Conservation (phyloP, 2,797 vertebrate species). For the Alosa sapidissima region DNA sequence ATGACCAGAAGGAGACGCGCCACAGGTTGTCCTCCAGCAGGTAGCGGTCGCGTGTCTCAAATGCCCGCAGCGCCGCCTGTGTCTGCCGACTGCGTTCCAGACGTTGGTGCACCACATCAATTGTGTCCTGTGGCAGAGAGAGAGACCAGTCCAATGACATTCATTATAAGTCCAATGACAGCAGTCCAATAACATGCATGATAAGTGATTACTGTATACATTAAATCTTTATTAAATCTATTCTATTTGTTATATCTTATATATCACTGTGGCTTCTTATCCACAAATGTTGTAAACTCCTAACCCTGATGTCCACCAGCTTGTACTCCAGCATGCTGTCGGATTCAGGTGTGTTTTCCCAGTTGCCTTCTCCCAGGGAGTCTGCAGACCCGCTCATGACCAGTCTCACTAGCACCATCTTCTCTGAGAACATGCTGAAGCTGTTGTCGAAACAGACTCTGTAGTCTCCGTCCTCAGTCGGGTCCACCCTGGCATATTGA, state of each 20-base stretch:
- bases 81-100: constrained; percentile 80
- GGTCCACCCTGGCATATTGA: constrained; percentile 71
- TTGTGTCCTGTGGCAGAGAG: constrained; percentile 65
- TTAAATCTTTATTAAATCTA: background rate
- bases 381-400: constrained; percentile 65
- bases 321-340: constrained; percentile 77
- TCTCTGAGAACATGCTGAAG: constrained; percentile 84
- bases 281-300: background rate
- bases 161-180: background rate
- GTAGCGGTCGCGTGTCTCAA: constrained; percentile 84
- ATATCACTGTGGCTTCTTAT: too few relatives aligned
- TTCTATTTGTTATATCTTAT: background rate
- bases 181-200: background rate
- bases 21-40: constrained; percentile 86
- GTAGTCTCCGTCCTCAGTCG: constrained; percentile 84
- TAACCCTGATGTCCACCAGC: constrained; percentile 86
- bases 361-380: constrained; percentile 49
- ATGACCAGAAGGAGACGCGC: constrained; percentile 89
- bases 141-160: background rate
- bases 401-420: constrained; percentile 85
- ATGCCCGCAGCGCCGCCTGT: constrained; percentile 75
- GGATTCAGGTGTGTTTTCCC: constrained; percentile 63
- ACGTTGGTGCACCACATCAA: constrained; percentile 73
- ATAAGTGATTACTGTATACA: background rate
- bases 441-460: constrained; percentile 89